Conservation (phyloP, 2,888 invertebrate genomes). For the Phalera bucephala region DNA sequence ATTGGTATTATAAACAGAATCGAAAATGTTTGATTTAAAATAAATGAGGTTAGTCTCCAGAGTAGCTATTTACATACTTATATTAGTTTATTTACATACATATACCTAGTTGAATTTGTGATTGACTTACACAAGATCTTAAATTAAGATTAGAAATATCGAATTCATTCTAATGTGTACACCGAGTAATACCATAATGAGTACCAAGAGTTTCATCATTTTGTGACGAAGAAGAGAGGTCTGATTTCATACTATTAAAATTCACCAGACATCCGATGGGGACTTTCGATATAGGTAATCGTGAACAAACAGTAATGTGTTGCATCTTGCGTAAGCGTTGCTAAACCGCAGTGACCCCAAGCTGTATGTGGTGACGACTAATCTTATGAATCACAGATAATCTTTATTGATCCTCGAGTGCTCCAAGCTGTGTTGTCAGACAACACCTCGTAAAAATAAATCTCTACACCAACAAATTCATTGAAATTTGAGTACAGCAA, state of each 20-base stretch:
- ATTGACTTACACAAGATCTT: too few species aligned
- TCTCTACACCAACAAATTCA: slow-evolving; percentile 23
- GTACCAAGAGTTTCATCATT: too few species aligned
- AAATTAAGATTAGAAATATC: too few species aligned
- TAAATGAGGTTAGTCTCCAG: too few species aligned
- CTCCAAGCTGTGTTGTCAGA: slow-evolving; percentile 5
- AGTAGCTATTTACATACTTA: too few species aligned
- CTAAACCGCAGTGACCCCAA: slow-evolving; percentile 8
- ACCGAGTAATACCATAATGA: too few species aligned
- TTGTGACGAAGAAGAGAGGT: too few species aligned
- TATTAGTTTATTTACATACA: too few species aligned
- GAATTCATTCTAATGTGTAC: too few species aligned
- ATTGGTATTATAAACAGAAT: too few species aligned
- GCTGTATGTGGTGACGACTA: slow-evolving; percentile 10
- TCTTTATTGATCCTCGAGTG: slow-evolving; percentile 17
- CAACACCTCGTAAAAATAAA: slow-evolving; percentile 24
- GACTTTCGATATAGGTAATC: background rate
- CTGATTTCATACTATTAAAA: background rate
- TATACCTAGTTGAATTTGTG: too few species aligned
- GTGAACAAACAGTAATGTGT: background rate
- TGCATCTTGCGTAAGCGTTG: slow-evolving; percentile 5
- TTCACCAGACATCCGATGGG: background rate
- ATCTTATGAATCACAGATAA: slow-evolving; percentile 26
- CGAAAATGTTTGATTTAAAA: too few species aligned
- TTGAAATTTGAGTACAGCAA: slow-evolving; percentile 23